Evolutionary conservation across 2,113 vertebrate genomes (phyloP).

Genomic region (Stomatorhinus ivindoensis): DNA sequence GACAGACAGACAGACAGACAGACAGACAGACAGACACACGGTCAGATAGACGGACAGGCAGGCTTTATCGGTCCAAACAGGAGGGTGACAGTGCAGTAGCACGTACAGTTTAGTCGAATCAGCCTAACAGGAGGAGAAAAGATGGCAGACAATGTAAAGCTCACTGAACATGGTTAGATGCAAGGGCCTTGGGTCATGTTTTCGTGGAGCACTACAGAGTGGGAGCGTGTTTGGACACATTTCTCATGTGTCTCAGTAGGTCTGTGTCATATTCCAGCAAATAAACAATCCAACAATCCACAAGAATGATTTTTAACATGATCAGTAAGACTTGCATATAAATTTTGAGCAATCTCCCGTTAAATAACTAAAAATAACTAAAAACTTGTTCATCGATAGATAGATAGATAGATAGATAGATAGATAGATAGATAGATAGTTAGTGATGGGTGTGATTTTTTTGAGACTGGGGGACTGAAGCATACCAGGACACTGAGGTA

Average conservation of each 20-base stretch:
- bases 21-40: too few relatives aligned
- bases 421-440: too few relatives aligned
- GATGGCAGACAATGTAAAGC: neutral
- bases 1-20: neutral
- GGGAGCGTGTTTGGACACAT: neutral
- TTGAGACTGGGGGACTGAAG: neutral
- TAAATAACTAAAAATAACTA: neutral
- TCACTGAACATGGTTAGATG: neutral
- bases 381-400: neutral
- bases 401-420: too few relatives aligned
- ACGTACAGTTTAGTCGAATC: too few relatives aligned
- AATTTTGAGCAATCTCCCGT: neutral
- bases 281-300: neutral
- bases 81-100: too few relatives aligned
- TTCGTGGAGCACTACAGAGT: neutral
- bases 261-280: neutral
- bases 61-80: too few relatives aligned
- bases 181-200: neutral
- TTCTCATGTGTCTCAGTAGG: neutral
- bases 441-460: neutral
- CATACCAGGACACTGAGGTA: constrained; percentile 72
- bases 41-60: too few relatives aligned
- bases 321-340: neutral
- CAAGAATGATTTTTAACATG: neutral
- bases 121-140: too few relatives aligned